A percentile compares a stretch with the other conserved stretches of the same genome.
Evolutionary conservation across 1,140 invertebrate genomes (phyloP).

Genomic region (Drosophila miranda): DNA sequence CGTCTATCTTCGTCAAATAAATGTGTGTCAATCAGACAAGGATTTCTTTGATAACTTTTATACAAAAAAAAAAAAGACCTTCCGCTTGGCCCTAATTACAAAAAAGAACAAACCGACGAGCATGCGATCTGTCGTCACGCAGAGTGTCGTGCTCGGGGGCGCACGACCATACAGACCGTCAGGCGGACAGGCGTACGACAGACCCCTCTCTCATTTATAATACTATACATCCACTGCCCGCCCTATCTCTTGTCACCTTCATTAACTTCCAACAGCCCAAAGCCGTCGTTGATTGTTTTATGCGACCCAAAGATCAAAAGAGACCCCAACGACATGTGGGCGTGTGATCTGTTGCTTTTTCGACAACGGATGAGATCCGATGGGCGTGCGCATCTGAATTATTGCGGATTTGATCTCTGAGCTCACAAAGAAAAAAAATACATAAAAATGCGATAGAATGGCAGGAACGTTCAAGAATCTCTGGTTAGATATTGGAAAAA

Average conservation of each 20-base stretch:
- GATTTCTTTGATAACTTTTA: slow-evolving; percentile 16
- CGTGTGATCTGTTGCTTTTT: slow-evolving; percentile 19
- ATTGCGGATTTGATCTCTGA: slow-evolving; percentile 63
- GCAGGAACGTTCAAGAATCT: too few relatives aligned
- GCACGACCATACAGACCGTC: not conserved
- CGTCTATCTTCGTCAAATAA: too few relatives aligned
- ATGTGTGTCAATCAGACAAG: not conserved
- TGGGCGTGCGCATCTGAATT: slow-evolving; percentile 27
- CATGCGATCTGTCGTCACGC: slow-evolving; percentile 34
- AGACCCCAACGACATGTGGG: slow-evolving; percentile 18
- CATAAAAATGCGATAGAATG: not conserved
- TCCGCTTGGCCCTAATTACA: slow-evolving; percentile 19
- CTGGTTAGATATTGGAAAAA: too few relatives aligned
- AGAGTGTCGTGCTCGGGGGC: slow-evolving; percentile 34
- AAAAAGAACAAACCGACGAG: slow-evolving; percentile 14
- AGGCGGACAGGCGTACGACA: not conserved
- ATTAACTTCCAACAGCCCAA: slow-evolving; percentile 10
- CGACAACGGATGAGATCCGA: too few relatives aligned
- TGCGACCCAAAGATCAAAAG: slow-evolving; percentile 36
- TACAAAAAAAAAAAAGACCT: slow-evolving; percentile 17
- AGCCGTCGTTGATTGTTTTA: slow-evolving; percentile 45
- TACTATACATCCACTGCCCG: slow-evolving; percentile 29
- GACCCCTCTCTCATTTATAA: slow-evolving; percentile 27
- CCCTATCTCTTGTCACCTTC: slow-evolving; percentile 17
- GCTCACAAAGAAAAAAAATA: not conserved